Evolutionary conservation across 2,888 invertebrate species (phyloP).

Genomic region (Holacanthella duospinosa): DNA sequence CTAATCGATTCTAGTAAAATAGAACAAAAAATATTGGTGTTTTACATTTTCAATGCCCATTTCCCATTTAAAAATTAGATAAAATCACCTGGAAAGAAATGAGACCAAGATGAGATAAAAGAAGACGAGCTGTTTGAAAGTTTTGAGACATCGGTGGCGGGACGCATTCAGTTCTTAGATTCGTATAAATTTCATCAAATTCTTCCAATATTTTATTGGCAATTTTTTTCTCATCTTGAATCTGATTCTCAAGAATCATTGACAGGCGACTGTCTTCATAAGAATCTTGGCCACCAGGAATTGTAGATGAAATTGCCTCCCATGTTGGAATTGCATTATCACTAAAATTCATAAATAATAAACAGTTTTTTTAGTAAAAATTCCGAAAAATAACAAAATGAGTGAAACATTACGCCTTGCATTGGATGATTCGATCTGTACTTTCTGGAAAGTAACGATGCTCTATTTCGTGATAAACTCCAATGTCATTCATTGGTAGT

Average conservation of each 20-base stretch:
- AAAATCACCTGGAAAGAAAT: conserved; percentile 45
- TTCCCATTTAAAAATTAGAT: too few species aligned
- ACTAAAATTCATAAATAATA: conserved; percentile 46
- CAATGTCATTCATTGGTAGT: conserved; percentile 61
- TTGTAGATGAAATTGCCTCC: conserved; percentile 45
- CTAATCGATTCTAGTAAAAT: conserved; percentile 18
- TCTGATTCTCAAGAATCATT: conserved; percentile 57
- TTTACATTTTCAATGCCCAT: too few species aligned
- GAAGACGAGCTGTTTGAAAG: conserved; percentile 88
- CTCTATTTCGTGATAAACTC: conserved; percentile 55
- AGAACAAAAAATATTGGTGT: too few species aligned
- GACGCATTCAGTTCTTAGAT: conserved; percentile 51
- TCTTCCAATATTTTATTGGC: conserved; percentile 34
- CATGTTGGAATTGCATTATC: conserved; percentile 83
- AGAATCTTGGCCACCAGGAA: conserved; percentile 38
- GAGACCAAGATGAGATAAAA: conserved; percentile 91
- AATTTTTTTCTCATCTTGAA: conserved; percentile 32
- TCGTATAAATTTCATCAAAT: conserved; percentile 31
- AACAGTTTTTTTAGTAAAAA: too few species aligned
- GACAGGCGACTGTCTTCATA: conserved; percentile 58
- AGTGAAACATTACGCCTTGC: conserved; percentile 69
- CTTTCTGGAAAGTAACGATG: conserved; percentile 70
- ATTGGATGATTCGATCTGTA: conserved; percentile 65
- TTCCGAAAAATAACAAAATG: too few species aligned
- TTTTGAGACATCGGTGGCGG: conserved; percentile 76